Evolutionary conservation across 2,113 vertebrate species (phyloP).

Genomic region (Poicephalus meyeri): DNA sequence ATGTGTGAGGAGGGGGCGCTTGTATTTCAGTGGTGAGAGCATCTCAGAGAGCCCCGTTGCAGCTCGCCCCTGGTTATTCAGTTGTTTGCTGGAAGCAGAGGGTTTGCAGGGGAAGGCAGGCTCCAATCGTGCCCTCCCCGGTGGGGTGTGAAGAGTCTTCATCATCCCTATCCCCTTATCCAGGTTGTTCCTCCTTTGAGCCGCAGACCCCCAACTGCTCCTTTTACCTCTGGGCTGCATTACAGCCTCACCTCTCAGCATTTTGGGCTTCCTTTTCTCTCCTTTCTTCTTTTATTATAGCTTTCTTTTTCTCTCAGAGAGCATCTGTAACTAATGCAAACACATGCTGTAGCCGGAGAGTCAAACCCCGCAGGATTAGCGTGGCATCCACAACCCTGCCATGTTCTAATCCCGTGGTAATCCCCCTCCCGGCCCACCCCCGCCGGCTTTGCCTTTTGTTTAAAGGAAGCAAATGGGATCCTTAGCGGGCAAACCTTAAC

Average conservation of each 20-base stretch:
- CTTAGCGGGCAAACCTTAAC: conserved; percentile 49
- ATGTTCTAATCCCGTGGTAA: conserved; percentile 30
- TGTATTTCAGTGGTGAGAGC: not conserved
- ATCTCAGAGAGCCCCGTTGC: accelerated
- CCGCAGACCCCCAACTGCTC: not conserved
- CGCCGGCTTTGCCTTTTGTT: conserved; percentile 29
- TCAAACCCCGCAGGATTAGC: conserved; percentile 46
- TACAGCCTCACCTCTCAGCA: not conserved
- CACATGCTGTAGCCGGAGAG: not conserved
- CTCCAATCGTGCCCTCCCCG: not conserved
- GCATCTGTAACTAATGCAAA: conserved; percentile 53
- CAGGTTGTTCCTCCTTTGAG: not conserved
- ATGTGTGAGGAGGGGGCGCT: not conserved
- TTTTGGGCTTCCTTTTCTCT: not conserved
- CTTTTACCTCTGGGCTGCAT: not conserved
- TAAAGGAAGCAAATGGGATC: conserved; percentile 58
- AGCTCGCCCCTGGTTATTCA: not conserved
- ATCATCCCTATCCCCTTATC: not conserved
- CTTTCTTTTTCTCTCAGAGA: not conserved
- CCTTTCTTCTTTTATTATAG: not conserved
- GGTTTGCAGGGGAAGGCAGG: not conserved
- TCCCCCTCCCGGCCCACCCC: conserved; percentile 47
- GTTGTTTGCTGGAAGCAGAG: not conserved
- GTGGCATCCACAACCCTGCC: conserved; percentile 16
- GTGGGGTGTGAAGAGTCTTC: accelerated